Base-by-base conservation (phyloP, 1,140 invertebrate genomes). In the Ceratoteleas bidentatus region DNA sequence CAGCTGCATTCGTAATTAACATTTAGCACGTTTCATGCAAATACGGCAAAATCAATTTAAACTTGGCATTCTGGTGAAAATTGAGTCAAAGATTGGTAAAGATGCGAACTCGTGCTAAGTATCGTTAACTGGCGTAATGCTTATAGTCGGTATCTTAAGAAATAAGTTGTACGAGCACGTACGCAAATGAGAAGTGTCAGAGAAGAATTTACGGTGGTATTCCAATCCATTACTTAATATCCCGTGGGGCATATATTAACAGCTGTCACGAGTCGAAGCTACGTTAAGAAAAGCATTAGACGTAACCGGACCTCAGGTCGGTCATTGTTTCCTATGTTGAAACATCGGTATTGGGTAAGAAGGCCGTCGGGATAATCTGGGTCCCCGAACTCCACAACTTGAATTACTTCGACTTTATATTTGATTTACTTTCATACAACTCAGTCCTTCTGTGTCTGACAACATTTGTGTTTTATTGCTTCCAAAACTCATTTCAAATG, bases 221-320 rank as follows among this genome's bases (percentile, higher is more conserved):
- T 87, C 87, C 85, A 88, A 80, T 79, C 78, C 81, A 50, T 40
- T 79, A 58, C 58, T 56, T 62, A 16, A 57, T 36, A 53, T 43
- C 40, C 40, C 62, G 49, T 40, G 83, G 84, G 85, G 81, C 78
- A 64, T 77, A 85, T 85, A 87, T 87, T 87, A 87, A 85, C 84
- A 81, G 79, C 52, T 60, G 83, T 80, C 83, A 65, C 77, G 84
- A 78, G 69, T 73, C 6, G 45, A 49, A 49, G 77, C 79, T 85
- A 79, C 81, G 83, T 83, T 84, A 85, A 85, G 83, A 85, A 84
- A 85, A 66, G 77, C 76, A 84, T 84, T 86, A 85, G 81, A 85
- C 83, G 81, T 75, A 61, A 74, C 66, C 57, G 66, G 52, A 72
- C 64, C 53, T 81, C 49, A 70, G 60, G 53, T 68, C 61, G 53